phyloP scores from a whole-genome alignment of 2,888 invertebrate species.

The Drosophila fungiperda region DNA sequence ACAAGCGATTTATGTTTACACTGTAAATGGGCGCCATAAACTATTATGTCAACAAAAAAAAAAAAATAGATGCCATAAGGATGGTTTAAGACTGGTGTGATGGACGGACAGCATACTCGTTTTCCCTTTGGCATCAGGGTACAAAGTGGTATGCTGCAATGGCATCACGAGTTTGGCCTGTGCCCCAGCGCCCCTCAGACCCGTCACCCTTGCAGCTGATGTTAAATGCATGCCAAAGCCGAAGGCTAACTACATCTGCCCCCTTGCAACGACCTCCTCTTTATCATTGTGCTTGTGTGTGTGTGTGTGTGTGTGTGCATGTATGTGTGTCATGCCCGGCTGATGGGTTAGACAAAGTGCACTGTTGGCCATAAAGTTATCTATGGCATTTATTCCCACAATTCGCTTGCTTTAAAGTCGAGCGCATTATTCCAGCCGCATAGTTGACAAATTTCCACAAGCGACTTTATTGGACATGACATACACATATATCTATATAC shows the following conservation, averaged over 20 bases:
- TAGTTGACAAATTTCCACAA: constrained; percentile 72
- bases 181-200: background rate
- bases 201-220: constrained; percentile 39
- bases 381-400: constrained; percentile 67
- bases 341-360: constrained; percentile 75
- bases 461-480: constrained; percentile 45
- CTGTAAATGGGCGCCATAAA: background rate
- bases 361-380: constrained; percentile 75
- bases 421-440: constrained; percentile 58
- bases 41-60: background rate
- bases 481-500: background rate
- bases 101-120: background rate
- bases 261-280: constrained; percentile 34
- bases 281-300: constrained; percentile 13
- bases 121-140: background rate
- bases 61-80: background rate
- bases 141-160: constrained; percentile 45
- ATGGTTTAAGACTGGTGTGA: background rate
- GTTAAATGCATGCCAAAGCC: constrained; percentile 79
- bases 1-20: background rate
- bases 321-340: constrained; percentile 25
- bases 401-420: constrained; percentile 63
- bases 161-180: constrained; percentile 56
- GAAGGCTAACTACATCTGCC: constrained; percentile 74
- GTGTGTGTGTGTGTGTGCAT: constrained; percentile 15